phyloP scores from a whole-genome alignment of 1,140 invertebrate species.

The Diuraphis noxia region DNA sequence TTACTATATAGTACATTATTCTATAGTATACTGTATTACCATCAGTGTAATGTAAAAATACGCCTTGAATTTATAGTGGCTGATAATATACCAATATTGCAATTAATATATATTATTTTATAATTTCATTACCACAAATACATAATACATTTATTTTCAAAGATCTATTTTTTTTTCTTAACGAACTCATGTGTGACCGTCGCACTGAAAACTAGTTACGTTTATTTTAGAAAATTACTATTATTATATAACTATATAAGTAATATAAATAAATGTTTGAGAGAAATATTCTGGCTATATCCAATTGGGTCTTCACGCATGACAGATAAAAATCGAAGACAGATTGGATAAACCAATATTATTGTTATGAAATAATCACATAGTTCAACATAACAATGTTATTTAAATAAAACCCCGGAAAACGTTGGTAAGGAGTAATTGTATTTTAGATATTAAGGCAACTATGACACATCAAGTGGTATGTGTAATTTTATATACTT shows the following conservation, averaged over 20 bases:
- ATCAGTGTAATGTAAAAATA: neutral
- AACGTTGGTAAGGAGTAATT: neutral
- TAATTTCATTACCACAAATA: slow-evolving; percentile 39
- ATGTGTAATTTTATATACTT: neutral
- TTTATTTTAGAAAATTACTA: slow-evolving; percentile 36
- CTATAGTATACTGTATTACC: neutral
- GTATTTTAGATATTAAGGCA: neutral
- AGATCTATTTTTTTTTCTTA: slow-evolving; percentile 9
- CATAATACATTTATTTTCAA: slow-evolving; percentile 13
- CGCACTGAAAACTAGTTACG: neutral
- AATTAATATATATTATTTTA: slow-evolving; percentile 25
- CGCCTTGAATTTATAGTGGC: neutral
- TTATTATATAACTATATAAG: slow-evolving; percentile 21
- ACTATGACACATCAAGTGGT: neutral
- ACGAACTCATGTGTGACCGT: slow-evolving; percentile 47
- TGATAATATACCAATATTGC: slow-evolving; percentile 17
- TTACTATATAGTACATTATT: neutral
- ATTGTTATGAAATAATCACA: slow-evolving; percentile 16
- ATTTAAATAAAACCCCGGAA: slow-evolving; percentile 6
- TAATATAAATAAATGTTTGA: slow-evolving; percentile 22
- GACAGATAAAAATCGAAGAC: slow-evolving; percentile 35
- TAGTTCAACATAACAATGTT: neutral
- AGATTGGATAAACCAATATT: slow-evolving; percentile 30
- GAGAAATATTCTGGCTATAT: slow-evolving; percentile 34
- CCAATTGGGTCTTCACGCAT: slow-evolving; percentile 47